Percentiles rank a stretch among this genome's conserved stretches.
These are phyloP conservation scores for Macroglossus sobrinus DNA, from an alignment of 2,113 vertebrate genomes.

Conservation along the genomic window DNA sequence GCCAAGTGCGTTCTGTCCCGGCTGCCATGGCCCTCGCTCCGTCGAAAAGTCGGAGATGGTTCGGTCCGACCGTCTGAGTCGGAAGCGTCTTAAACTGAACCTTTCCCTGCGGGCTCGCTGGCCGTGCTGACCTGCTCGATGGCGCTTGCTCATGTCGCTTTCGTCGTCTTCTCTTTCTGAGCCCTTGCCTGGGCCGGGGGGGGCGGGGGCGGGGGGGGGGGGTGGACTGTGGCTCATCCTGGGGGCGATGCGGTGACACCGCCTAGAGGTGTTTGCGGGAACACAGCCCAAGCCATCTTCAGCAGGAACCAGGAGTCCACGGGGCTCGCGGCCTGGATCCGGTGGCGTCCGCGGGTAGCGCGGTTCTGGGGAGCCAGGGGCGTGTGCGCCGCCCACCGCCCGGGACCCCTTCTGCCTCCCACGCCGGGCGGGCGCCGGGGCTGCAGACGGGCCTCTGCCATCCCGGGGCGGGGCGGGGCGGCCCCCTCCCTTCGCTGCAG, in stretches of 20 bases:
- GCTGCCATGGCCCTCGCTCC: neutral
- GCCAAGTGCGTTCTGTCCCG: rapidly evolving
- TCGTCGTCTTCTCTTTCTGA: neutral
- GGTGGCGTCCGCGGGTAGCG: neutral
- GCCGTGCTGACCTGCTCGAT: neutral
- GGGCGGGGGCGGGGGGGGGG: too few species aligned
- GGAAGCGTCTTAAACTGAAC: neutral
- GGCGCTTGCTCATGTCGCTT: neutral
- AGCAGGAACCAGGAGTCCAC: neutral
- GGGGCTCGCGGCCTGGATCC: neutral
- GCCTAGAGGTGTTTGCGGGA: neutral
- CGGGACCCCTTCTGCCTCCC: neutral
- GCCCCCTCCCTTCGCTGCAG: neutral
- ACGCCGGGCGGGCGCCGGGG: neutral
- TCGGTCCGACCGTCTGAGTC: neutral
- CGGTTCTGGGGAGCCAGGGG: rapidly evolving
- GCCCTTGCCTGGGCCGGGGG: neutral
- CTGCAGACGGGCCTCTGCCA: neutral
- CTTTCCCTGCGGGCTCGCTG: neutral
- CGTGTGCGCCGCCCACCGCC: rapidly evolving
- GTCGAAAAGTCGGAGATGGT: too few species aligned
- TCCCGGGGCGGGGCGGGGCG: rapidly evolving
- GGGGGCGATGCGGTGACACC: neutral
- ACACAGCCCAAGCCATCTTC: neutral
- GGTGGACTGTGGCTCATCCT: neutral